A percentile compares a stretch with the other conserved stretches of the same genome.
Conservation (phyloP, 2,113 vertebrate species). For the Bufo bufo region DNA sequence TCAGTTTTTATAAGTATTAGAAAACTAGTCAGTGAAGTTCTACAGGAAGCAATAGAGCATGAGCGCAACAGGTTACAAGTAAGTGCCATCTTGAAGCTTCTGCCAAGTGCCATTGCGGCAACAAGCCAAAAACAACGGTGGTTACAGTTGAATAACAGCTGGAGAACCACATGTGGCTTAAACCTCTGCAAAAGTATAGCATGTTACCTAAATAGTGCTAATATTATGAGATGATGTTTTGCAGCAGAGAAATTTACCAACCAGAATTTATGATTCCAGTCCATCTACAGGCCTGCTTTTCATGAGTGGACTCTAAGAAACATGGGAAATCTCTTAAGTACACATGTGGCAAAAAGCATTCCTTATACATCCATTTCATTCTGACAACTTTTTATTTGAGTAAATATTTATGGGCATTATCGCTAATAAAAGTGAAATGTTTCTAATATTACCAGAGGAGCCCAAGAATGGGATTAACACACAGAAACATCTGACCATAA, state of each 20-base stretch:
- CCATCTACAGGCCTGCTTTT: not conserved
- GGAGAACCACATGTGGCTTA: conserved; percentile 15
- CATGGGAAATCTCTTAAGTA: not conserved
- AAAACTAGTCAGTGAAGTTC: no score
- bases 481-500: conserved; percentile 49
- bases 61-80: no score
- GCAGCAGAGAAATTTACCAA: not conserved
- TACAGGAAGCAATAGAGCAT: no score
- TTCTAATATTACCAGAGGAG: conserved; percentile 30
- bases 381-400: conserved; percentile 38
- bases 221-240: conserved; percentile 6
- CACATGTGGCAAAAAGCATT: conserved; percentile 38
- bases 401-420: conserved; percentile 48
- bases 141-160: conserved; percentile 6
- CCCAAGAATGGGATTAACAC: conserved; percentile 41
- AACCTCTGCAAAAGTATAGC: not conserved
- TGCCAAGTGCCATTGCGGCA: not conserved
- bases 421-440: conserved; percentile 49
- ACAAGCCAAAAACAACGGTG: not conserved
- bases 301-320: conserved; percentile 13
- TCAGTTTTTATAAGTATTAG: no score
- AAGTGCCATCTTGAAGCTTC: not conserved
- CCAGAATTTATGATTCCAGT: not conserved
- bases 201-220: conserved; percentile 9
- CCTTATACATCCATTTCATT: conserved; percentile 26